Evolutionary conservation across 2,797 vertebrate genomes (phyloP).

Genomic region (Notamacropus eugenii): DNA sequence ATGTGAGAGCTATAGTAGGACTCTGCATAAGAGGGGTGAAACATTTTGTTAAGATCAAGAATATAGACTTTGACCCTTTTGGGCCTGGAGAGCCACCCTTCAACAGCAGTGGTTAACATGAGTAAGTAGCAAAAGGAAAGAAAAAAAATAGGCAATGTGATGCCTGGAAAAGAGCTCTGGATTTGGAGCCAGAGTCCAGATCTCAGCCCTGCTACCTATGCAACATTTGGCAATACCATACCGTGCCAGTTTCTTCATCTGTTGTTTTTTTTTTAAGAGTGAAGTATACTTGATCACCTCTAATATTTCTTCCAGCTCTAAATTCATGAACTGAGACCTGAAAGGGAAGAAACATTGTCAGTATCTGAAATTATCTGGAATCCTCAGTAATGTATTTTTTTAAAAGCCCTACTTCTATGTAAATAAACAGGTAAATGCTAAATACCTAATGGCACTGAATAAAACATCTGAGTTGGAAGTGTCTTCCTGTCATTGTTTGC

Average conservation of each 20-base stretch:
- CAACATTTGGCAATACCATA: not conserved
- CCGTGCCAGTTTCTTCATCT: not conserved
- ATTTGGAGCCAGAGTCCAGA: not conserved
- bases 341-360: not conserved
- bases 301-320: not conserved
- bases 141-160: not conserved
- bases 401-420: not conserved
- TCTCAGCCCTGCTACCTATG: not conserved
- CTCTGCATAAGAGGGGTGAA: not conserved
- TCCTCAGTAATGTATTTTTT: not conserved
- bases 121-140: not conserved
- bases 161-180: not conserved
- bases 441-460: not conserved
- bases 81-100: not conserved
- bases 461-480: rapidly evolving
- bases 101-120: not conserved
- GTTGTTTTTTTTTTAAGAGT: not conserved
- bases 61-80: not conserved
- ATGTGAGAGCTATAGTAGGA: not conserved
- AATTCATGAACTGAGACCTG: not conserved
- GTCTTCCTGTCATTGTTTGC: not conserved
- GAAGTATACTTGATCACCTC: not conserved
- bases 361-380: not conserved
- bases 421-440: rapidly evolving
- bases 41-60: not conserved